These are phyloP conservation scores for Akabosia matsudoensis DNA, from an alignment of 1,140 invertebrate genomes.

Conservation along the genomic window DNA sequence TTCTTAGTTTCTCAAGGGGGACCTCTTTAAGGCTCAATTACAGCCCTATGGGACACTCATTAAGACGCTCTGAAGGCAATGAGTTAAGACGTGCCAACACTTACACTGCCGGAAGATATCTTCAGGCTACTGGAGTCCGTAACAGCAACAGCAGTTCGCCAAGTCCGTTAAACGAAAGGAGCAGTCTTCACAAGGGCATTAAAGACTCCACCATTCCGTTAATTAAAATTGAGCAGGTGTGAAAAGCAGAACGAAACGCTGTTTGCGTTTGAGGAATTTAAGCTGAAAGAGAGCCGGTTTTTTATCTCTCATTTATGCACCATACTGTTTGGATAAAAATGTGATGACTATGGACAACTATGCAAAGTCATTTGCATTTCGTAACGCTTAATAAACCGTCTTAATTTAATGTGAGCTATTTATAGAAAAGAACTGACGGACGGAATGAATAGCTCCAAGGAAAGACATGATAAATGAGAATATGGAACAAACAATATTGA, in stretches of 20 bases:
- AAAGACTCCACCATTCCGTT: conserved; percentile 1
- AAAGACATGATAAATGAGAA: too few species aligned
- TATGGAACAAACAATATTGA: too few species aligned
- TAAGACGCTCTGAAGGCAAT: neutral
- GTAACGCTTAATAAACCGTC: too few species aligned
- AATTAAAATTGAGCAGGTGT: conserved; percentile 3
- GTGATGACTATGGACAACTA: too few species aligned
- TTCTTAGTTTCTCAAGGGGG: neutral
- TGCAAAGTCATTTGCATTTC: too few species aligned
- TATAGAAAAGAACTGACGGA: too few species aligned
- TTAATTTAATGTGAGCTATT: too few species aligned
- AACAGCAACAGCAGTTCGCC: neutral
- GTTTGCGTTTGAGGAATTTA: too few species aligned
- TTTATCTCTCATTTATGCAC: neutral
- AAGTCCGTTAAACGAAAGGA: neutral
- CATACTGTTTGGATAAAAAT: neutral
- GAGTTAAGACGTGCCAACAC: neutral
- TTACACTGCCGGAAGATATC: neutral
- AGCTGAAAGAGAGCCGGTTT: too few species aligned
- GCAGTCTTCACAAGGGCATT: neutral
- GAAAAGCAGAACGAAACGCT: too few species aligned
- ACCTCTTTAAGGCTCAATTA: neutral
- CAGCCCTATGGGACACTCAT: neutral
- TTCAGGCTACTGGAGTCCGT: neutral
- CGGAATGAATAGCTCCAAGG: too few species aligned